Conservation (phyloP, 2,797 vertebrate species). For the Onychomys torridus region DNA sequence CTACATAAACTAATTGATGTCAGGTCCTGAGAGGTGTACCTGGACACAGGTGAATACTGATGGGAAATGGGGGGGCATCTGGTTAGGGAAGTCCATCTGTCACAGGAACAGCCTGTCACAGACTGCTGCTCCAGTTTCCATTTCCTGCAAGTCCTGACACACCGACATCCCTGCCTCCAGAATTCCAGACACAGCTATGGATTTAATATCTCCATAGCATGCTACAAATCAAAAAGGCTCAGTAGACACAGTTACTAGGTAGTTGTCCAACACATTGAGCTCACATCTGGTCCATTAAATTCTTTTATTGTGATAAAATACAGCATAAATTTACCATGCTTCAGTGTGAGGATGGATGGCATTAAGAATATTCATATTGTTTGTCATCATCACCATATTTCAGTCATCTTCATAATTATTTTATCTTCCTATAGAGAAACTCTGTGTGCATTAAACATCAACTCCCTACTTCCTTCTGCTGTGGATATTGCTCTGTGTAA, state of each 20-base stretch:
- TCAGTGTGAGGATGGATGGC: not conserved
- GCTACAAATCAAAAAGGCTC: not conserved
- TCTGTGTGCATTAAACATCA: not conserved
- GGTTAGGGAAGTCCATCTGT: not conserved
- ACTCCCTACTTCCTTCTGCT: not conserved
- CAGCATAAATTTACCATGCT: not conserved
- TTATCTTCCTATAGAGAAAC: not conserved
- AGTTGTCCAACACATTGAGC: not conserved
- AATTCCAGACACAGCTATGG: not conserved
- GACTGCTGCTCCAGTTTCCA: not conserved
- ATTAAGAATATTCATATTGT: not conserved
- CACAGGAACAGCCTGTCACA: not conserved
- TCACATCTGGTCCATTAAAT: not conserved
- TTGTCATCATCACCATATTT: not conserved
- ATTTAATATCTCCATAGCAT: too few species aligned
- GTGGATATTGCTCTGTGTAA: too few species aligned
- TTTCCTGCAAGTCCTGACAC: not conserved
- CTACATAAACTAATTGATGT: slow-evolving; percentile 18
- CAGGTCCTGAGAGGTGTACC: not conserved
- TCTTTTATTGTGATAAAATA: not conserved
- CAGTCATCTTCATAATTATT: not conserved
- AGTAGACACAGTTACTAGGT: not conserved
- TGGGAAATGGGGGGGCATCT: not conserved
- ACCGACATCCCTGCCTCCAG: not conserved
- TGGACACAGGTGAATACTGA: not conserved